phyloP scores from a whole-genome alignment of 1,140 invertebrate genomes.

The Triops longicaudatus region DNA sequence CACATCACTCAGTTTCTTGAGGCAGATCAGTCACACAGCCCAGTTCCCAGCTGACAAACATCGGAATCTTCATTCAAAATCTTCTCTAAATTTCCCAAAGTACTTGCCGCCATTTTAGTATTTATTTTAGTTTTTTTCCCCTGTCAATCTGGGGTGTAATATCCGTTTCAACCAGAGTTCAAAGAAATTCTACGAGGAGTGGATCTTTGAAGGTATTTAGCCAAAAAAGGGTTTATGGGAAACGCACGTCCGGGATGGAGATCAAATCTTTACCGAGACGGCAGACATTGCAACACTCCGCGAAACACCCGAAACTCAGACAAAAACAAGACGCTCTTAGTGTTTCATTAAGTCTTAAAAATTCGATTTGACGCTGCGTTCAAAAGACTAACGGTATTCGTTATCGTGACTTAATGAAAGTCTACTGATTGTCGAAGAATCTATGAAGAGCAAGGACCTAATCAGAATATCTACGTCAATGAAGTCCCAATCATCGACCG shows the following conservation, averaged over 20 bases:
- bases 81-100: neutral
- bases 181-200: neutral
- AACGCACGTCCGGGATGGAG: constrained; percentile 5
- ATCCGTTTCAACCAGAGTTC: neutral
- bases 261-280: neutral
- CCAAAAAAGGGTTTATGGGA: constrained; percentile 11
- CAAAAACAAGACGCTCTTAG: neutral
- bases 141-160: neutral
- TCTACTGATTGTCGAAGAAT: neutral
- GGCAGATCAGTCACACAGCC: neutral
- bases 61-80: neutral
- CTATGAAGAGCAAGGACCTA: constrained; percentile 5
- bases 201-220: neutral
- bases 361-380: neutral
- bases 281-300: neutral
- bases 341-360: constrained; percentile 8
- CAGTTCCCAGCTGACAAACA: neutral
- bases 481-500: neutral
- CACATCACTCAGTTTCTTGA: neutral
- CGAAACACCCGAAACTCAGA: neutral
- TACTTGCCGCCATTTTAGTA: neutral
- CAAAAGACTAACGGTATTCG: neutral
- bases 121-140: neutral
- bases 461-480: neutral
- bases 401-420: neutral